These are phyloP conservation scores for Leptinotarsa texana DNA, from an alignment of 1,140 invertebrate genomes.

Conservation along the genomic window DNA sequence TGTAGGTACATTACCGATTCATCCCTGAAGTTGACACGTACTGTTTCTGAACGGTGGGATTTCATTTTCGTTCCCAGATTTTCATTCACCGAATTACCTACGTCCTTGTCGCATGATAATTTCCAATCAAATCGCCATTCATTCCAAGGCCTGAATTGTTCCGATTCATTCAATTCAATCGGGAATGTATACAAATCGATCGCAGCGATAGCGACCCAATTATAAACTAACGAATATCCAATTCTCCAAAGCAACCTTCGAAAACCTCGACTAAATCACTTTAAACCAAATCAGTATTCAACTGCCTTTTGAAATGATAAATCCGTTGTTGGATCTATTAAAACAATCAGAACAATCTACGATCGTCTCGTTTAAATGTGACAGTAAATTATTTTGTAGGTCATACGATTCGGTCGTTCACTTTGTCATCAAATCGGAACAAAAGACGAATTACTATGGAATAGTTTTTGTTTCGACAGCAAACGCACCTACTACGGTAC, in stretches of 20 bases:
- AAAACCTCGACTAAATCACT: not conserved
- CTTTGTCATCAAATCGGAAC: constrained; percentile 21
- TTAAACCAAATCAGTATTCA: not conserved
- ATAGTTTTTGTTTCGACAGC: constrained; percentile 16
- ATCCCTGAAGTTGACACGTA: no score
- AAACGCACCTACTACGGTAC: not conserved
- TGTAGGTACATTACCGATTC: no score
- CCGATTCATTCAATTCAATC: not conserved
- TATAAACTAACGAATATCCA: no score
- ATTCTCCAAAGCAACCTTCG: no score
- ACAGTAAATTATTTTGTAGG: constrained; percentile 22
- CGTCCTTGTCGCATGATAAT: not conserved
- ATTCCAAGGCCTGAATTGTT: constrained; percentile 1
- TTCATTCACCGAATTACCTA: not conserved
- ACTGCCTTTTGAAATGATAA: not conserved
- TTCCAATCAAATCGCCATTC: not conserved
- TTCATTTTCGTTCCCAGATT: no score
- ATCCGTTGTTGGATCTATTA: not conserved
- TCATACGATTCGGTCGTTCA: constrained; percentile 33
- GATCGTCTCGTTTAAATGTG: constrained; percentile 8
- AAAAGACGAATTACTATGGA: constrained; percentile 22
- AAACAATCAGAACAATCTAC: constrained; percentile 2
- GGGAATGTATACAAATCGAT: no score
- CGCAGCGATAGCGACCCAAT: no score
- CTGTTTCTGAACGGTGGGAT: no score